Percentiles rank a stretch among this genome's conserved stretches.
These are phyloP conservation scores for Clarias platycephalus DNA, from an alignment of 2,797 vertebrate genomes.

Conservation along the genomic window DNA sequence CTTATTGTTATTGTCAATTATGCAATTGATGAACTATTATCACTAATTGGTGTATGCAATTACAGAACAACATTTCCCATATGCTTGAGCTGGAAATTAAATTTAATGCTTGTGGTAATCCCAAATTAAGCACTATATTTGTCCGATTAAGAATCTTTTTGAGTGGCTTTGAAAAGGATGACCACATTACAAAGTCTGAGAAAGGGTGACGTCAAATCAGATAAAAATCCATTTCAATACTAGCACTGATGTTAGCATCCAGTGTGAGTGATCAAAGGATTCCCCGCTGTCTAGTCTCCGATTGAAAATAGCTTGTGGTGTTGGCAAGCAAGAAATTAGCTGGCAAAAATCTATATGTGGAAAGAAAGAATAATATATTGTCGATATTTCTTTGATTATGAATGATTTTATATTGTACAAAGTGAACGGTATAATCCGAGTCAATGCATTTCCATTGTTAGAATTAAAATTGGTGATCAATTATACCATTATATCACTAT, in stretches of 20 bases:
- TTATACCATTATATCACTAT: background rate
- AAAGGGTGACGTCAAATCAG: background rate
- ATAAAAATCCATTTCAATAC: background rate
- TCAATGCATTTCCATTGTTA: background rate
- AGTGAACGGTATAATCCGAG: background rate
- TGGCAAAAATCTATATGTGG: background rate
- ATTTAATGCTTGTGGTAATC: background rate
- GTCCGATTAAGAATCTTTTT: background rate
- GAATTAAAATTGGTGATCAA: background rate
- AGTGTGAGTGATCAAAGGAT: background rate
- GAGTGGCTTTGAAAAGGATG: background rate
- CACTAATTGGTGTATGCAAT: background rate
- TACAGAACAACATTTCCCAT: background rate
- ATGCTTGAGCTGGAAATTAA: background rate
- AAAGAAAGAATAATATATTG: background rate
- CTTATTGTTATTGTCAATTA: conserved; percentile 12
- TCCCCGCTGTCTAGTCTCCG: background rate
- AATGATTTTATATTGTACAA: background rate
- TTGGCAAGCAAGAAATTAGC: background rate
- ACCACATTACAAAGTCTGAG: background rate
- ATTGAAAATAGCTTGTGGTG: background rate
- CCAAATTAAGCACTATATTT: background rate
- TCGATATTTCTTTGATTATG: background rate
- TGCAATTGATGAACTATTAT: background rate
- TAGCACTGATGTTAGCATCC: background rate